Percentiles rank a stretch among this genome's conserved stretches.
These are phyloP conservation scores for Philereme vetulata DNA, from an alignment of 2,888 invertebrate species.

Conservation along the genomic window DNA sequence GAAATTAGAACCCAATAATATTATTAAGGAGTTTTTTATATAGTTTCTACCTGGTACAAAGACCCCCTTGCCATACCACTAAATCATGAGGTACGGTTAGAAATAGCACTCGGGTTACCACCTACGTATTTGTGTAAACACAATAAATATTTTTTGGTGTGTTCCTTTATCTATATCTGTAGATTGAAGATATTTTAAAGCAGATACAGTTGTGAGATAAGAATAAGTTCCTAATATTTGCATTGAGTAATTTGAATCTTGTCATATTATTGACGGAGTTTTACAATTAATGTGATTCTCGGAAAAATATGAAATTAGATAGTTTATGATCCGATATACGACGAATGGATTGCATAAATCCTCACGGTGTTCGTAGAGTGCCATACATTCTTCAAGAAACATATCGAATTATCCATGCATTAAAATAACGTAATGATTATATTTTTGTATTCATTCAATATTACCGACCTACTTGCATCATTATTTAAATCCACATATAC, in stretches of 20 bases:
- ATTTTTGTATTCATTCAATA: conserved; percentile 8
- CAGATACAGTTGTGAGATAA: conserved; percentile 42
- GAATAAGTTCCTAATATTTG: conserved; percentile 27
- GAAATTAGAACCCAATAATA: conserved; percentile 84
- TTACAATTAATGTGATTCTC: conserved; percentile 13
- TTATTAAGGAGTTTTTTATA: conserved; percentile 65
- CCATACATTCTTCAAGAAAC: too few species aligned
- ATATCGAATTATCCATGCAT: too few species aligned
- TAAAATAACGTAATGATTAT: too few species aligned
- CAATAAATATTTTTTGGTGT: conserved; percentile 78
- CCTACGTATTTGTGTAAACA: conserved; percentile 83
- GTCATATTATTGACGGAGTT: conserved; percentile 24
- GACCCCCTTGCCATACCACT: conserved; percentile 48
- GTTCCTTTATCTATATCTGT: conserved; percentile 60
- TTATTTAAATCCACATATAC: too few species aligned
- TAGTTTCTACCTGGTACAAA: conserved; percentile 47
- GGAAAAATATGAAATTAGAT: conserved; percentile 23
- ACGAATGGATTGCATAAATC: background rate
- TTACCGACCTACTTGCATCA: too few species aligned
- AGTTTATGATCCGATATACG: background rate
- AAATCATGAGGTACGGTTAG: conserved; percentile 58
- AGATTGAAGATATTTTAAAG: conserved; percentile 50
- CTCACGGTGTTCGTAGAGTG: too few species aligned
- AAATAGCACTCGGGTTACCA: conserved; percentile 75
- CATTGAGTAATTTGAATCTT: conserved; percentile 34